A percentile compares a stretch with the other conserved stretches of the same genome.
Evolutionary conservation across 2,797 vertebrate genomes (phyloP).

Genomic region (Dermochelys coriacea): DNA sequence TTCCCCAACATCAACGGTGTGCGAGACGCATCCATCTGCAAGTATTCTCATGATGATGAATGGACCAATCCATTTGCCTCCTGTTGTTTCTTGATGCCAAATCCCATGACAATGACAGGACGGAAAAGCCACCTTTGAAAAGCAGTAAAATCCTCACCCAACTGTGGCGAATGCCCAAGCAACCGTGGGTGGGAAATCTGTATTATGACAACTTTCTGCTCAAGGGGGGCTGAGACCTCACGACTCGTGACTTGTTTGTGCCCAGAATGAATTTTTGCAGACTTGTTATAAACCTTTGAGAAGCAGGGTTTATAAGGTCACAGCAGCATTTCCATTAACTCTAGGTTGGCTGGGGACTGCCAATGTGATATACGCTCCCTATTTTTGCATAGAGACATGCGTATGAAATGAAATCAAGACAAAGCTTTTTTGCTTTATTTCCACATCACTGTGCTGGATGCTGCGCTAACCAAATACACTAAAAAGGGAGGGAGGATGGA

Average conservation of each 20-base stretch:
- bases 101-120: fast-evolving
- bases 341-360: constrained; percentile 50
- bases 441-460: constrained; percentile 33
- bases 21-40: not conserved
- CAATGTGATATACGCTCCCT: constrained; percentile 39
- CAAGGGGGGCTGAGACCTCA: constrained; percentile 44
- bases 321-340: constrained; percentile 53
- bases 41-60: not conserved
- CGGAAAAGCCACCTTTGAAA: not conserved
- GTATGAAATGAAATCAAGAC: constrained; percentile 33
- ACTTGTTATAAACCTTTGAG: constrained; percentile 59
- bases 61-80: fast-evolving
- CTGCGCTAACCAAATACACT: constrained; percentile 61
- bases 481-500: not conserved
- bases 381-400: constrained; percentile 31
- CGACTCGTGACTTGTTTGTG: constrained; percentile 56
- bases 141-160: not conserved
- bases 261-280: constrained; percentile 52
- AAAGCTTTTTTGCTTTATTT: constrained; percentile 62
- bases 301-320: constrained; percentile 59
- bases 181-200: constrained; percentile 50
- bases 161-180: constrained; percentile 15
- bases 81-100: fast-evolving
- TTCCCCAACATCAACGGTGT: not conserved
- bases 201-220: constrained; percentile 7